Base-by-base conservation (phyloP, 2,113 vertebrate species). In the Mus pahari region DNA sequence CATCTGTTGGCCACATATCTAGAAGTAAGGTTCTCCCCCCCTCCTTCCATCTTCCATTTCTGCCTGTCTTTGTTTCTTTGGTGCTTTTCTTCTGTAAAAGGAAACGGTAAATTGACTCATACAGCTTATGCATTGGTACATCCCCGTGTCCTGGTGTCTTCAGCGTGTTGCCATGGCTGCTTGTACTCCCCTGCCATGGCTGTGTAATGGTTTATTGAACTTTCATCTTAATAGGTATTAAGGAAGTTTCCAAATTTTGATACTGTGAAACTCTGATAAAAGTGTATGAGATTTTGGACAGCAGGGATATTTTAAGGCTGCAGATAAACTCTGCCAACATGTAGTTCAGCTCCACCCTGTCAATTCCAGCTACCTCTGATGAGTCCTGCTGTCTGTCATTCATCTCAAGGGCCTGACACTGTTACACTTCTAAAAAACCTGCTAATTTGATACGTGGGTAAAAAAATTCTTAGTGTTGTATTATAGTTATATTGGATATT, bases 291-390 rank as follows among this genome's bases (percentile, higher is more conserved):
- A 64, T 66, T 82, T 36, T 8, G 88, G 86, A 73, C 36, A 22
- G 48, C 77, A 97, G 60, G 94, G 48, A 26, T 81, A 94, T 88
- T 96, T 91, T 94, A 93, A 96, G 78, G 13, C 62, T 93, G n/a
- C n/a, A 36, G 60, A 86, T 87, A 71, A 36, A 73, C 45, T 31
- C 58, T 71, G 89, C 73, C 79, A 94, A 50, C 68, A 50, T 70
- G 60, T 95, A 91, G 92, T 71, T 75, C 53, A 31, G 68, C 86
- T 81, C 33, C 53, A 48, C 88, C 79, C 2, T 77, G 79, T 96
- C 88, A 95, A 2, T 83, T 48, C 1, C 83, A 68, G 39, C 70
- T 55, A 73, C 39, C 81, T 5, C 60, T 70, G 53, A 71, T 36
- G 33, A 92, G 24, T 73, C 58, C 66, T 1, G 13, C 66, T 58